These are phyloP conservation scores for Charanyca ferruginea DNA, from an alignment of 2,888 invertebrate genomes.

Conservation along the genomic window DNA sequence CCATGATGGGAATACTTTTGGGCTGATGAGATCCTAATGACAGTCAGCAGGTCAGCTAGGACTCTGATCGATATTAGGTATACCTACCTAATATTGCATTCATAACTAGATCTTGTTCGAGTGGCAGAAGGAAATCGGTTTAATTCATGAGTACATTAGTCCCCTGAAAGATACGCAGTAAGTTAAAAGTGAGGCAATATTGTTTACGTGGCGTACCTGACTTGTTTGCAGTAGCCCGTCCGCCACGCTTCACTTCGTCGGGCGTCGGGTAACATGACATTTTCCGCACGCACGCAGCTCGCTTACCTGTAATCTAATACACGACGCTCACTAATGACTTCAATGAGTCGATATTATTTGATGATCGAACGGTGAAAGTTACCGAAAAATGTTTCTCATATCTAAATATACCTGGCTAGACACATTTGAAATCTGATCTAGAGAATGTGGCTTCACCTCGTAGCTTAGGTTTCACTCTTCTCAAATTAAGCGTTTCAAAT, in stretches of 20 bases:
- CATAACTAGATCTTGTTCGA: not conserved
- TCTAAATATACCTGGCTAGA: conserved; percentile 26
- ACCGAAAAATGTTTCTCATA: conserved; percentile 37
- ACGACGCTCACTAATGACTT: conserved; percentile 10
- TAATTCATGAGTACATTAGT: not conserved
- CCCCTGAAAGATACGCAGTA: not conserved
- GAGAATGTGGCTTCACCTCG: conserved; percentile 26
- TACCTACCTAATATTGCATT: too few relatives aligned
- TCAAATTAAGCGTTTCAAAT: conserved; percentile 22
- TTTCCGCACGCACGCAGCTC: conserved; percentile 60
- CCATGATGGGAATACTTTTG: too few relatives aligned
- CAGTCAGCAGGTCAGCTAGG: too few relatives aligned
- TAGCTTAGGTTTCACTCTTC: conserved; percentile 25
- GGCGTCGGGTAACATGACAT: conserved; percentile 53
- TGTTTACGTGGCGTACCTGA: not conserved
- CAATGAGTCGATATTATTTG: conserved; percentile 39
- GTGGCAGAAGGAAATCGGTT: not conserved
- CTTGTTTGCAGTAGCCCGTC: too few relatives aligned
- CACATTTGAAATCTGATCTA: conserved; percentile 43
- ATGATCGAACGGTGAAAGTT: conserved; percentile 57
- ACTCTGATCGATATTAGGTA: too few relatives aligned
- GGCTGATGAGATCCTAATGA: too few relatives aligned
- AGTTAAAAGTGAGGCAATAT: not conserved
- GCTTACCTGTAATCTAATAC: conserved; percentile 53
- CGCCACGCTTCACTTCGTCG: too few relatives aligned